These are phyloP conservation scores for Meganola albula DNA, from an alignment of 2,888 invertebrate genomes.

Conservation along the genomic window DNA sequence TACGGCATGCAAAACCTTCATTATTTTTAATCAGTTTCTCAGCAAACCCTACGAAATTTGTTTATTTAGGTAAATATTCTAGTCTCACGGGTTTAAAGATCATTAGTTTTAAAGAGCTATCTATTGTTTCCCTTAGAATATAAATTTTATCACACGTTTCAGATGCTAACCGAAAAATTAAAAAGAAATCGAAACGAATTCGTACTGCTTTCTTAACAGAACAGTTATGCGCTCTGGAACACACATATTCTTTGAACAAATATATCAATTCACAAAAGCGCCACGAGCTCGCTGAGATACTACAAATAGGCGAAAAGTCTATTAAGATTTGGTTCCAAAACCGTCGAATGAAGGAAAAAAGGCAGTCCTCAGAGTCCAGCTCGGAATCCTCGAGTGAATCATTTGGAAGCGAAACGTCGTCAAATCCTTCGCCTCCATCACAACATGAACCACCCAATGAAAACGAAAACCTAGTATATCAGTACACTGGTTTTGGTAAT, in stretches of 20 bases:
- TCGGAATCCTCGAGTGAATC: constrained; percentile 38
- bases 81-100: too few relatives aligned
- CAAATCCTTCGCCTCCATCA: constrained; percentile 10
- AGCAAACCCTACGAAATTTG: too few relatives aligned
- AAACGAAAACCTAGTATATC: background rate
- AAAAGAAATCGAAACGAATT: constrained; percentile 75
- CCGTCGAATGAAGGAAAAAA: constrained; percentile 85
- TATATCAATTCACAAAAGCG: constrained; percentile 82
- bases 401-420: constrained; percentile 11
- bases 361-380: constrained; percentile 57
- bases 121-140: too few relatives aligned
- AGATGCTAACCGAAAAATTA: constrained; percentile 38
- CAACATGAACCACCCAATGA: constrained; percentile 3
- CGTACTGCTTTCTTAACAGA: constrained; percentile 86
- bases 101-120: too few relatives aligned
- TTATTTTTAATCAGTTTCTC: too few relatives aligned
- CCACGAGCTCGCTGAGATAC: constrained; percentile 79
- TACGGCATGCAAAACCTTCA: too few relatives aligned
- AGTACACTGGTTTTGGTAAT: constrained; percentile 2
- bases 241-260: constrained; percentile 55
- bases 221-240: constrained; percentile 82
- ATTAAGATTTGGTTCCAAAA: constrained; percentile 93
- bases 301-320: constrained; percentile 82
- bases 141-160: too few relatives aligned
- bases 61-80: too few relatives aligned